Conservation (phyloP, 2,797 vertebrate genomes). For the Anniella stebbinsi region DNA sequence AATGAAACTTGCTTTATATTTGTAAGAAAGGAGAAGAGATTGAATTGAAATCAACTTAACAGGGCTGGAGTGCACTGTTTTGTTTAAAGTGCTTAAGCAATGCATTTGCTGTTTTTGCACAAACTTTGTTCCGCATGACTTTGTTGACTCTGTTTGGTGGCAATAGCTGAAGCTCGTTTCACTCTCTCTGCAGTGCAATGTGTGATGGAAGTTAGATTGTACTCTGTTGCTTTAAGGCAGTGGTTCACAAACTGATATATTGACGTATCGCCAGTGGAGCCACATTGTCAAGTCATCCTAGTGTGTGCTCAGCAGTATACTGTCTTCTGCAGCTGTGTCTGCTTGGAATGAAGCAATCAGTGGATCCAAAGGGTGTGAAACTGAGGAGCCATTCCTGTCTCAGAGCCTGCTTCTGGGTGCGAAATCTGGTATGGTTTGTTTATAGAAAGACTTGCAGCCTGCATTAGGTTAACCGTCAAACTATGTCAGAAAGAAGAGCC, state of each 20-base stretch:
- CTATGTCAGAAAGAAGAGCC: conserved; percentile 10
- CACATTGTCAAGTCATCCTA: conserved; percentile 20
- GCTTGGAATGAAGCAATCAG: conserved; percentile 20
- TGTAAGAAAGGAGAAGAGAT: not conserved
- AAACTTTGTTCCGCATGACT: not conserved
- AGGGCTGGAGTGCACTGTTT: not conserved
- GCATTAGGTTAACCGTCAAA: conserved; percentile 9
- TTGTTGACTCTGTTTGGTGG: not conserved
- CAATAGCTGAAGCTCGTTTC: conserved; percentile 36
- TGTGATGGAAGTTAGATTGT: not conserved
- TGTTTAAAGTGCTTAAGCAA: too few relatives aligned
- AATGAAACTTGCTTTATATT: too few relatives aligned
- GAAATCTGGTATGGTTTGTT: rapidly evolving
- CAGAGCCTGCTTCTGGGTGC: not conserved
- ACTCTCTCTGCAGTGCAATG: conserved; percentile 21
- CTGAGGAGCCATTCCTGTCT: not conserved
- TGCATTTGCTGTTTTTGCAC: not conserved
- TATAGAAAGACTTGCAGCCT: conserved; percentile 18
- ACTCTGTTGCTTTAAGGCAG: conserved; percentile 40
- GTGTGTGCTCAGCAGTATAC: conserved; percentile 6
- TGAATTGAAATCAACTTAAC: not conserved
- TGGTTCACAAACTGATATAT: conserved; percentile 48
- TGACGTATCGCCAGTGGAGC: conserved; percentile 51
- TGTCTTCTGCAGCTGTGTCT: rapidly evolving
- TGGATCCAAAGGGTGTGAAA: not conserved